Conservation (phyloP, 2,888 invertebrate genomes). For the Vesta saturnalis region DNA sequence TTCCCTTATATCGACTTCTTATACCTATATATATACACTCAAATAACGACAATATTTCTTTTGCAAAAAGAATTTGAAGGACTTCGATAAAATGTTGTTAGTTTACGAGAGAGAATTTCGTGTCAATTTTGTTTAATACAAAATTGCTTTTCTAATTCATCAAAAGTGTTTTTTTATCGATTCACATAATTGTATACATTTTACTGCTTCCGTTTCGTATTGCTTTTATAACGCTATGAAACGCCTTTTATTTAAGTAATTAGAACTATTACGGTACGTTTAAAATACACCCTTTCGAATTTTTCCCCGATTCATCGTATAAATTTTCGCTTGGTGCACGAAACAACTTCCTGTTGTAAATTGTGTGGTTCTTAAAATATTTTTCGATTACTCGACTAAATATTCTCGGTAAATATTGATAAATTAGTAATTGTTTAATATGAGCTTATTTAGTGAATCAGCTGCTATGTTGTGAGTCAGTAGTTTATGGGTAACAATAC, state of each 20-base stretch:
- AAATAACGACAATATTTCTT: slow-evolving; percentile 23
- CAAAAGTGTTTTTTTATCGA: slow-evolving; percentile 21
- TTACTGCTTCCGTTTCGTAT: slow-evolving; percentile 45
- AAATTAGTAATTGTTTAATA: slow-evolving; percentile 31
- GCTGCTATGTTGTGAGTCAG: slow-evolving; percentile 42
- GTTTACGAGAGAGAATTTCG: slow-evolving; percentile 4
- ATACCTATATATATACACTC: slow-evolving; percentile 22
- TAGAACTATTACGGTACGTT: slow-evolving; percentile 24
- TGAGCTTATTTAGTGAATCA: slow-evolving; percentile 39
- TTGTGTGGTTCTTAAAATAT: not conserved
- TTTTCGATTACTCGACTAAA: slow-evolving; percentile 3
- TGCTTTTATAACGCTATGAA: slow-evolving; percentile 41
- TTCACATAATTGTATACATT: slow-evolving; percentile 28
- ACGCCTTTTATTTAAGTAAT: slow-evolving; percentile 32
- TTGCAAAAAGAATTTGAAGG: slow-evolving; percentile 20
- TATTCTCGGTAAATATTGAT: not conserved
- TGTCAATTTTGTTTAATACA: slow-evolving; percentile 4
- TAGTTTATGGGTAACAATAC: slow-evolving; percentile 27
- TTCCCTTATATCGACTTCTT: slow-evolving; percentile 33
- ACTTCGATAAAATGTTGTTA: slow-evolving; percentile 18
- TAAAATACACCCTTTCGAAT: not conserved
- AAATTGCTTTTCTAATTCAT: slow-evolving; percentile 10
- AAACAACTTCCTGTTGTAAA: not conserved
- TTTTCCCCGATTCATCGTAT: slow-evolving; percentile 19
- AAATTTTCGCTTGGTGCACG: slow-evolving; percentile 4